Conservation (phyloP, 2,113 vertebrate species). For the Hiodon alosoides region DNA sequence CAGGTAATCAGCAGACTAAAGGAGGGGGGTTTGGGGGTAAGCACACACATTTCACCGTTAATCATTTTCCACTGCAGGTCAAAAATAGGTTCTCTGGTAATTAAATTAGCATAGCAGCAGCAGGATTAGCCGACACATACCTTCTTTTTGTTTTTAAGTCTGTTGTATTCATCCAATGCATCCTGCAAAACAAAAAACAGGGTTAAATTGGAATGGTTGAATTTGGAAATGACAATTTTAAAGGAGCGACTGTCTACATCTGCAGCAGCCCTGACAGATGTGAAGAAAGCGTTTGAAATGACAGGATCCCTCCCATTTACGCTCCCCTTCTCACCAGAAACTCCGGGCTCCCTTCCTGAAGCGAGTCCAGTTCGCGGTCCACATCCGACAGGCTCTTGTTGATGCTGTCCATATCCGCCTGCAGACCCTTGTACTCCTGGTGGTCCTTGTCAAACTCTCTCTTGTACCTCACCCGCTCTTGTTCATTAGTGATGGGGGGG, state of each 20-base stretch:
- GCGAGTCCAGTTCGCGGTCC: constrained; percentile 66
- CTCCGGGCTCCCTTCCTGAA: constrained; percentile 66
- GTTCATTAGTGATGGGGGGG: constrained; percentile 56
- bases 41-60: neutral
- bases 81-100: too few relatives aligned
- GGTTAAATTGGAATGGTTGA: neutral
- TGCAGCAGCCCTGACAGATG: too few relatives aligned
- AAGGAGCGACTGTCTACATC: too few relatives aligned
- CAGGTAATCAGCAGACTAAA: constrained; percentile 70
- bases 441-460: constrained; percentile 68
- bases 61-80: neutral
- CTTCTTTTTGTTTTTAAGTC: constrained; percentile 61
- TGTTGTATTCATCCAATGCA: constrained; percentile 66
- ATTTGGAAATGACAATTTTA: neutral
- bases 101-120: too few relatives aligned
- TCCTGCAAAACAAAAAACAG: constrained; percentile 50
- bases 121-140: constrained; percentile 40
- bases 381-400: constrained; percentile 63
- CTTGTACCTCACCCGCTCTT: constrained; percentile 63
- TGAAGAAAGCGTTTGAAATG: too few relatives aligned
- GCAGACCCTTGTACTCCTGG: constrained; percentile 69
- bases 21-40: neutral
- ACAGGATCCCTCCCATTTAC: neutral
- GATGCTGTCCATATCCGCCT: constrained; percentile 69
- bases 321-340: constrained; percentile 60